phyloP scores from a whole-genome alignment of 2,113 vertebrate species.

The Rostratula benghalensis region DNA sequence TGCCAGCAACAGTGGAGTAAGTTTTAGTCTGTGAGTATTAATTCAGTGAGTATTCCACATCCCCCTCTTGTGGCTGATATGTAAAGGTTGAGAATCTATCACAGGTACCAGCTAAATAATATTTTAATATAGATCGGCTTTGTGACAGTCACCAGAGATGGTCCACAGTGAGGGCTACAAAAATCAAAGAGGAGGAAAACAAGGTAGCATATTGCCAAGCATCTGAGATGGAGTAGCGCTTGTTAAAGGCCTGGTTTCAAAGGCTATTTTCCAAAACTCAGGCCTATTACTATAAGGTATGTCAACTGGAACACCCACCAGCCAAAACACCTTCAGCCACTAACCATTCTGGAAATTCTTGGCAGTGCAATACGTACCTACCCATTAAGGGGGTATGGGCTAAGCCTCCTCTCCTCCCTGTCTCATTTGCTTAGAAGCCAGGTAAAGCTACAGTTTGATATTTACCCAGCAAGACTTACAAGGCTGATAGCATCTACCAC shows the following conservation, averaged over 20 bases:
- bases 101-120: neutral
- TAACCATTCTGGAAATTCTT: neutral
- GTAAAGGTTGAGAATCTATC: neutral
- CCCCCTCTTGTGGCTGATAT: conserved; percentile 60
- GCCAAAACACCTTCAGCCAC: neutral
- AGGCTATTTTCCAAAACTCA: neutral
- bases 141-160: neutral
- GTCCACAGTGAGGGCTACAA: neutral
- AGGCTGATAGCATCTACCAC: neutral
- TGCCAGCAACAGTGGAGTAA: neutral
- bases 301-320: neutral
- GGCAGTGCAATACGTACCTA: neutral
- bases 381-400: rapidly evolving
- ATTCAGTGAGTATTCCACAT: conserved; percentile 27
- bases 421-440: neutral
- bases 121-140: neutral
- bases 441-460: neutral
- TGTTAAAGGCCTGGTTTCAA: neutral
- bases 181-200: neutral
- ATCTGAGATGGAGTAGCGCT: neutral
- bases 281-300: neutral
- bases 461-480: neutral
- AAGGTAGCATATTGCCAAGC: neutral
- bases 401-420: neutral
- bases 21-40: too few species aligned